Percentiles rank a stretch among this genome's conserved stretches.
These are phyloP conservation scores for Argyresthia goedartella DNA, from an alignment of 2,888 invertebrate species.

Conservation along the genomic window DNA sequence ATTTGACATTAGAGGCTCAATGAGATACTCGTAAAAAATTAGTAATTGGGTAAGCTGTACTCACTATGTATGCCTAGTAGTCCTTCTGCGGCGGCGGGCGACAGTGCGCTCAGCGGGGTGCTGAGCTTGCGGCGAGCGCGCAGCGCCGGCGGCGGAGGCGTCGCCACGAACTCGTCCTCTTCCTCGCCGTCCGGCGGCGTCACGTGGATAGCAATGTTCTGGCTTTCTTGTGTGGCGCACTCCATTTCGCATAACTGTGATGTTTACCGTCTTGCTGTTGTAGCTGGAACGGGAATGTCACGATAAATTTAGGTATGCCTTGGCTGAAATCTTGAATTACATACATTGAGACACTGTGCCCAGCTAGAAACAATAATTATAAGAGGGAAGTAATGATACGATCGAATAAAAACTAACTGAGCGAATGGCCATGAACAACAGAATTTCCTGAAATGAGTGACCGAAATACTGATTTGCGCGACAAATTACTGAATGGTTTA, in stretches of 20 bases:
- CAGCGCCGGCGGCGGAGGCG: conserved; percentile 30
- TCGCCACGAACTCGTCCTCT: conserved; percentile 33
- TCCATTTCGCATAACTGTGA: conserved; percentile 47
- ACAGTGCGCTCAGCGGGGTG: conserved; percentile 44
- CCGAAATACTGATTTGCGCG: too few relatives aligned
- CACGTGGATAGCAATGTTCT: conserved; percentile 57
- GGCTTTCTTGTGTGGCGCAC: conserved; percentile 29
- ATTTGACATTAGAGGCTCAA: too few relatives aligned
- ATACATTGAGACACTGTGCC: too few relatives aligned
- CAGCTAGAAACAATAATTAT: too few relatives aligned
- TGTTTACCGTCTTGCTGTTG: conserved; percentile 24
- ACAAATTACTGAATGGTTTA: too few relatives aligned
- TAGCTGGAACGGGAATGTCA: conserved; percentile 35
- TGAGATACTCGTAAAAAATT: too few relatives aligned
- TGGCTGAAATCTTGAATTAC: too few relatives aligned
- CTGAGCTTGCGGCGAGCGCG: conserved; percentile 53
- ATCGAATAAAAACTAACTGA: too few relatives aligned
- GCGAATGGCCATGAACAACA: too few relatives aligned
- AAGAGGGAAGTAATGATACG: too few relatives aligned
- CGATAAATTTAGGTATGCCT: too few relatives aligned
- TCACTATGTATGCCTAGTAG: conserved; percentile 29
- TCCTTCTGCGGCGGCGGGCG: conserved; percentile 27
- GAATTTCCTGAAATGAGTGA: too few relatives aligned
- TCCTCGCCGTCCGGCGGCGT: conserved; percentile 61
- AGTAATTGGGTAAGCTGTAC: not conserved